phyloP scores from a whole-genome alignment of 1,140 invertebrate species.

The Hestina assimilis region DNA sequence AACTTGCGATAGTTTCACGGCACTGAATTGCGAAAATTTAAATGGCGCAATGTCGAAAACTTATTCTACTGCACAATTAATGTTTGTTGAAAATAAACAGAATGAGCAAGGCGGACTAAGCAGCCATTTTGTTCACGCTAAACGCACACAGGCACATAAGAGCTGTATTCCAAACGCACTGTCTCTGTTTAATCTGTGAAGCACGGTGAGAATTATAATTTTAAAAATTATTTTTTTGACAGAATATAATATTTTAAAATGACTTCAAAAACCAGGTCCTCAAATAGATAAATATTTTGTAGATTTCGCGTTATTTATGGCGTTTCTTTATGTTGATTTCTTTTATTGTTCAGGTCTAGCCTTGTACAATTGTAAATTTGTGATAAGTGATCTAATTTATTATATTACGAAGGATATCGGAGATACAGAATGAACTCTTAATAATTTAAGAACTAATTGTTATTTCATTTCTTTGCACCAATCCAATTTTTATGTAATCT shows the following conservation, averaged over 20 bases:
- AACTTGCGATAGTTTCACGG: too few species aligned
- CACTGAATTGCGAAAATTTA: slow-evolving; percentile 33
- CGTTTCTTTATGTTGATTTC: too few species aligned
- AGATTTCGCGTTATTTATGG: too few species aligned
- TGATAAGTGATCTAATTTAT: too few species aligned
- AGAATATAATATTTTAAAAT: too few species aligned
- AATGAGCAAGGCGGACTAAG: slow-evolving; percentile 42
- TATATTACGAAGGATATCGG: too few species aligned
- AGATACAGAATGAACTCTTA: too few species aligned
- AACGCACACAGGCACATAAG: slow-evolving; percentile 31
- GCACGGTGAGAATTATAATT: slow-evolving; percentile 21
- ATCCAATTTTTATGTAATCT: too few species aligned
- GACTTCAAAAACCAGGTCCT: not conserved
- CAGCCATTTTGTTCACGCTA: slow-evolving; percentile 44
- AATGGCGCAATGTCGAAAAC: slow-evolving; percentile 24
- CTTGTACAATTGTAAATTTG: too few species aligned
- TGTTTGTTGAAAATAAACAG: slow-evolving; percentile 46
- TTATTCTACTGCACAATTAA: slow-evolving; percentile 31
- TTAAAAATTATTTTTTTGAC: slow-evolving; percentile 15
- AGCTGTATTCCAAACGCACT: slow-evolving; percentile 23
- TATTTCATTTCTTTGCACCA: too few species aligned
- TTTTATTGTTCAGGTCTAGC: too few species aligned
- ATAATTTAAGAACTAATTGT: too few species aligned
- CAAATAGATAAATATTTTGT: not conserved
- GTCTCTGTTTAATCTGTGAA: slow-evolving; percentile 29